These are phyloP conservation scores for Acromyrmex heyeri DNA, from an alignment of 1,140 invertebrate genomes.

Conservation along the genomic window DNA sequence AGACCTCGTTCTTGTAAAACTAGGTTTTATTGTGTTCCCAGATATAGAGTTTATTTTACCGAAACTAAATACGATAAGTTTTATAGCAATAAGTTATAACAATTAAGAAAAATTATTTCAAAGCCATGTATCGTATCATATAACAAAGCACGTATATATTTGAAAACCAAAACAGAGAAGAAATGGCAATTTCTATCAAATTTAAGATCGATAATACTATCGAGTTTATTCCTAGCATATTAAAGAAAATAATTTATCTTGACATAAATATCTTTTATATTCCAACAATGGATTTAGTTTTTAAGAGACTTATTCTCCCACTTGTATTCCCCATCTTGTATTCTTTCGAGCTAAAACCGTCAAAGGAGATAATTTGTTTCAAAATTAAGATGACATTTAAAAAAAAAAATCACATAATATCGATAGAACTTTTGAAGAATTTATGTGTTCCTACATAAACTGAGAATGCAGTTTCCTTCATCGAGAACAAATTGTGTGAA, in stretches of 20 bases:
- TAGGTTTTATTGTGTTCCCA: background rate
- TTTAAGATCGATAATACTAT: background rate
- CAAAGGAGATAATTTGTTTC: background rate
- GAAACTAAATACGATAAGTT: background rate
- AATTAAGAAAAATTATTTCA: background rate
- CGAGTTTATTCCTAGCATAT: no score
- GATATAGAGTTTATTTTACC: background rate
- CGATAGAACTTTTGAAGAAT: background rate
- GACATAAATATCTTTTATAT: background rate
- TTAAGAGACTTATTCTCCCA: no score
- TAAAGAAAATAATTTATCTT: background rate
- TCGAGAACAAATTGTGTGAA: background rate
- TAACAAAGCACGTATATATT: background rate
- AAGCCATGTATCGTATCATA: no score
- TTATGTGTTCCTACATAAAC: background rate
- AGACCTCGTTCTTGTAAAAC: slow-evolving; percentile 19
- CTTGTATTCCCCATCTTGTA: background rate
- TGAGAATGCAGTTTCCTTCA: background rate
- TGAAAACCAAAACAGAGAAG: background rate
- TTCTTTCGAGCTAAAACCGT: background rate
- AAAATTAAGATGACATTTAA: background rate
- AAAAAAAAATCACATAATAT: background rate
- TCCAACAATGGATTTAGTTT: background rate
- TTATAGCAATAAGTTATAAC: background rate
- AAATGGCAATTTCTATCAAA: background rate